These are phyloP conservation scores for Phalacrocorax pelagicus DNA, from an alignment of 2,113 vertebrate genomes.

Conservation along the genomic window DNA sequence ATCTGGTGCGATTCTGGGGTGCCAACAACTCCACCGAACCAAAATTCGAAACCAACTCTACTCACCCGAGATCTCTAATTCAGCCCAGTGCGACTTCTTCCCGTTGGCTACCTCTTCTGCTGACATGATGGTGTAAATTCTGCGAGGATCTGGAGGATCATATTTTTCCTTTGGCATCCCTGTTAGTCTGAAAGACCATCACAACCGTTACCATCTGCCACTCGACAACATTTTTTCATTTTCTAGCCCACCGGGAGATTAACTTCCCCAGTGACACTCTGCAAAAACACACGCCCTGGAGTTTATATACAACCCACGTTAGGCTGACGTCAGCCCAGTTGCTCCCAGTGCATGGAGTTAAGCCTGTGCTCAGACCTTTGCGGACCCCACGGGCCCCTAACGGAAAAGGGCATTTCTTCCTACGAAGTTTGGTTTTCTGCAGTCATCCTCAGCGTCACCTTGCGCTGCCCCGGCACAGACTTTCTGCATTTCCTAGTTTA, in stretches of 20 bases:
- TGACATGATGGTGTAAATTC: slow-evolving; percentile 99
- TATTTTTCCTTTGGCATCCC: slow-evolving; percentile 99
- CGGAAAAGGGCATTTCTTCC: neutral
- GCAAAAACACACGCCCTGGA: neutral
- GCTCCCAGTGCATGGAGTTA: neutral
- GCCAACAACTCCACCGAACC: accelerated
- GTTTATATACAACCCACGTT: accelerated
- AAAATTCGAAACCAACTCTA: neutral
- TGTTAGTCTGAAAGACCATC: slow-evolving; percentile 84
- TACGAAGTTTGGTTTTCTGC: neutral
- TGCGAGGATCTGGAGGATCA: slow-evolving; percentile 98
- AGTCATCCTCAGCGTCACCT: neutral
- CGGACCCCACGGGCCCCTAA: accelerated
- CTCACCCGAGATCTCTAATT: slow-evolving; percentile 98
- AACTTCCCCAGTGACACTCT: neutral
- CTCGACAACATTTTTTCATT: neutral
- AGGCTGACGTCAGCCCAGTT: neutral
- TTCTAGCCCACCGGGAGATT: neutral
- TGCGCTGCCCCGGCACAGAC: neutral
- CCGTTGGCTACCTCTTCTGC: slow-evolving; percentile 94
- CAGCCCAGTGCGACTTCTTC: slow-evolving; percentile 97
- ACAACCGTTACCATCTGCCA: neutral
- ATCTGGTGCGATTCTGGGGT: accelerated
- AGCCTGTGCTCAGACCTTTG: neutral
- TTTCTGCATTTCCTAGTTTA: neutral